A percentile compares a stretch with the other conserved stretches of the same genome.
Evolutionary conservation across 2,797 vertebrate genomes (phyloP).

Genomic region (Pteropus rufus): DNA sequence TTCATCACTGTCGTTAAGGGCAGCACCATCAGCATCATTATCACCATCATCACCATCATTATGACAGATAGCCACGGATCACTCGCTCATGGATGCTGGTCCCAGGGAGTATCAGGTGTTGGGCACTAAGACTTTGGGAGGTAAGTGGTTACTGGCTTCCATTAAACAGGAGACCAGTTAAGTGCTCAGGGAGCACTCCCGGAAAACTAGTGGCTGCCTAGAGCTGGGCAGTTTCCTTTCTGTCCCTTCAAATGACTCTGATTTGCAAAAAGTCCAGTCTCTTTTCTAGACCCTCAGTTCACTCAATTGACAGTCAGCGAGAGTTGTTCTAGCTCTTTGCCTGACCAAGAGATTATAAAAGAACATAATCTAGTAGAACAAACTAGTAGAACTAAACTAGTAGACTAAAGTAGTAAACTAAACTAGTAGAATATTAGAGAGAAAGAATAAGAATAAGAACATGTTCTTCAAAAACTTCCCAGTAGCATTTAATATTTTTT

Average conservation of each 20-base stretch:
- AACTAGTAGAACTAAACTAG: neutral
- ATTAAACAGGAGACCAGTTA: neutral
- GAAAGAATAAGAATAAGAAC: neutral
- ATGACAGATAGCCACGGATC: neutral
- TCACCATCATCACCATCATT: constrained; percentile 31
- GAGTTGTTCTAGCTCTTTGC: neutral
- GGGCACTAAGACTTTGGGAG: neutral
- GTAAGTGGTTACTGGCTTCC: neutral
- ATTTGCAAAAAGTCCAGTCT: neutral
- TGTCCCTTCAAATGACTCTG: neutral
- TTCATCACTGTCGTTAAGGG: constrained; percentile 54
- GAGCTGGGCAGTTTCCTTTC: neutral
- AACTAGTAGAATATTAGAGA: neutral
- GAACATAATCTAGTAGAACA: neutral
- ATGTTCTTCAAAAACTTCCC: constrained; percentile 23
- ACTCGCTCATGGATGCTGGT: constrained; percentile 72
- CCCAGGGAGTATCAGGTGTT: neutral
- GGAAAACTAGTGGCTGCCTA: neutral
- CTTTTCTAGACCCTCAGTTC: neutral
- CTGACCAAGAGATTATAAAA: neutral
- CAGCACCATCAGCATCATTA: constrained; percentile 70
- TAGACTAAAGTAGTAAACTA: neutral
- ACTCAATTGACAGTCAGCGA: neutral
- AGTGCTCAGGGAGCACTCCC: neutral
- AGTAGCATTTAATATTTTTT: neutral